These are phyloP conservation scores for Drosophila leontia DNA, from an alignment of 1,140 invertebrate genomes.

Conservation along the genomic window DNA sequence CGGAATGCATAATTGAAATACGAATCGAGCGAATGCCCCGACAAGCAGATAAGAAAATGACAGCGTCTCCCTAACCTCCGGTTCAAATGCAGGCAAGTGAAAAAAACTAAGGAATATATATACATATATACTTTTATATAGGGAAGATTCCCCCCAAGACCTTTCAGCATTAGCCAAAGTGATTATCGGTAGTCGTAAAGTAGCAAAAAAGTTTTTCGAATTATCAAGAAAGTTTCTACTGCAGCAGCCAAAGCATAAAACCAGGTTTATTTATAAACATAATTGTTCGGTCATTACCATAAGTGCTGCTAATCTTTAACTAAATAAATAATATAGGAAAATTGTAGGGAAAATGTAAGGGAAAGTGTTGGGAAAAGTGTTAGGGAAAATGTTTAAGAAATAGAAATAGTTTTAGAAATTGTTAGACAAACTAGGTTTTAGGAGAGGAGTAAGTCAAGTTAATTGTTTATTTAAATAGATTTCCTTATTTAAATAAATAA, in stretches of 20 bases:
- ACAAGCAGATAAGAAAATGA: slow-evolving; percentile 48
- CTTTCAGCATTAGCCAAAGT: slow-evolving; percentile 26
- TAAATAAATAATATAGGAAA: background rate
- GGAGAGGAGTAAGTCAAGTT: background rate
- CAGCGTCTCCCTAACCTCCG: slow-evolving; percentile 21
- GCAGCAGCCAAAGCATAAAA: background rate
- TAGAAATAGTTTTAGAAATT: no score
- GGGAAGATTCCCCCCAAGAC: slow-evolving; percentile 4
- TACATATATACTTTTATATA: background rate
- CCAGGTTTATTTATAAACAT: slow-evolving; percentile 5
- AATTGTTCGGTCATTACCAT: background rate
- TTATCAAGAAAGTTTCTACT: background rate
- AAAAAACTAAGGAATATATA: background rate
- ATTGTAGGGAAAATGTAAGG: no score
- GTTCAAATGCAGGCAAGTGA: slow-evolving; percentile 15
- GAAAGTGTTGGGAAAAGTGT: background rate
- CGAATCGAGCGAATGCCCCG: slow-evolving; percentile 53
- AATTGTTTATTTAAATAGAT: no score
- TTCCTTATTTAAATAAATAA: no score
- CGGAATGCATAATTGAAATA: slow-evolving; percentile 80
- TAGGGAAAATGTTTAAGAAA: background rate
- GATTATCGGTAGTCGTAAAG: slow-evolving; percentile 31
- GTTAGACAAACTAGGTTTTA: no score
- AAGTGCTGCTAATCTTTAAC: slow-evolving; percentile 1
- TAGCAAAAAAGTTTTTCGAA: slow-evolving; percentile 11